A percentile compares a stretch with the other conserved stretches of the same genome.
Evolutionary conservation across 2,888 invertebrate species (phyloP).

Genomic region (Argyresthia goedartella): DNA sequence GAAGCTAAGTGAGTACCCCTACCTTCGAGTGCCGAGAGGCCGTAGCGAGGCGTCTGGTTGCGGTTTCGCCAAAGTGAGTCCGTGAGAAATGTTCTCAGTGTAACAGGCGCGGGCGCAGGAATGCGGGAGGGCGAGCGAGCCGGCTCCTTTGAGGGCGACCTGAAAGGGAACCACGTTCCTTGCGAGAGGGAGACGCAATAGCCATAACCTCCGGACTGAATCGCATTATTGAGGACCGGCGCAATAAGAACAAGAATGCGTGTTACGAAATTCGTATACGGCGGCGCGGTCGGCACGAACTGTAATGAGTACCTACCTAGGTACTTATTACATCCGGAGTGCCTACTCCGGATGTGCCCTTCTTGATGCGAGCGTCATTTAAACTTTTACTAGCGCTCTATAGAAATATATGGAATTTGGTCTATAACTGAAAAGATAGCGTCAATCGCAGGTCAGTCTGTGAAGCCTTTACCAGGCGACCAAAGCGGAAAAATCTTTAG

Average conservation of each 20-base stretch:
- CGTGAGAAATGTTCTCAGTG: slow-evolving; percentile 65
- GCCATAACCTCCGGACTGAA: neutral
- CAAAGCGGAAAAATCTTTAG: no score
- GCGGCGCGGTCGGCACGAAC: no score
- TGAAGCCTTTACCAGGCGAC: no score
- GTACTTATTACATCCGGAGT: no score
- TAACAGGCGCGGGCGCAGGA: slow-evolving; percentile 27
- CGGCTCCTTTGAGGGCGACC: slow-evolving; percentile 64
- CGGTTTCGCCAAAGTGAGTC: slow-evolving; percentile 62
- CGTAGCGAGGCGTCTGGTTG: slow-evolving; percentile 22
- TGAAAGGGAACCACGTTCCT: slow-evolving; percentile 7
- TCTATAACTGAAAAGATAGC: no score
- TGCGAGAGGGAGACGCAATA: neutral
- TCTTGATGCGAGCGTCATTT: no score
- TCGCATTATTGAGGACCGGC: neutral
- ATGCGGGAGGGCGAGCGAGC: slow-evolving; percentile 19
- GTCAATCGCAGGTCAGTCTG: no score
- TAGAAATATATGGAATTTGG: no score
- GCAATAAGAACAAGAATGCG: neutral
- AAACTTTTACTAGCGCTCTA: no score
- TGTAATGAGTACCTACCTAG: no score
- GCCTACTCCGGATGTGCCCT: no score
- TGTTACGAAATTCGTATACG: neutral
- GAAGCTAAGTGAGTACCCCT: slow-evolving; percentile 1
- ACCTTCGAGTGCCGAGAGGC: neutral